Evolutionary conservation across 2,888 invertebrate genomes (phyloP).

Genomic region (Callyntrura guangdongensis): DNA sequence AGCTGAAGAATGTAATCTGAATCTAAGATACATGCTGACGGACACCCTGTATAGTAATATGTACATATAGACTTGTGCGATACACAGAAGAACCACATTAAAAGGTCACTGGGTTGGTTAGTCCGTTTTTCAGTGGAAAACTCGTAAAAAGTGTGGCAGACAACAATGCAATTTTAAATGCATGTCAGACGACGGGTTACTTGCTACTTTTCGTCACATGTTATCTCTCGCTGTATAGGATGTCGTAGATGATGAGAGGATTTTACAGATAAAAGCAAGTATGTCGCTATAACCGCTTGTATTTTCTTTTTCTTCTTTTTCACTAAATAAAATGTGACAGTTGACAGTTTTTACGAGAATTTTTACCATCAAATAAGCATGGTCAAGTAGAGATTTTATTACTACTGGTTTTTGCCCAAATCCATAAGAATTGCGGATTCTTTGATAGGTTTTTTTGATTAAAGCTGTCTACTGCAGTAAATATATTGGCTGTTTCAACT

Average conservation of each 20-base stretch:
- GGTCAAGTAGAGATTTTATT: background rate
- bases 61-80: no score
- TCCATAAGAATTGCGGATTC: no score
- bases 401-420: background rate
- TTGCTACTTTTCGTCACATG: no score
- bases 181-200: background rate
- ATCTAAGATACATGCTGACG: no score
- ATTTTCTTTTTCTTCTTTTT: background rate
- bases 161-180: background rate
- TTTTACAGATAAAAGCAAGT: background rate
- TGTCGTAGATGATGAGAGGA: background rate
- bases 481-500: no score
- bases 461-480: no score
- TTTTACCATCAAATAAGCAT: no score
- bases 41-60: no score
- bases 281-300: background rate
- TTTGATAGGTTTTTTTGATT: no score
- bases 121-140: background rate
- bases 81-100: background rate
- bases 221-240: no score
- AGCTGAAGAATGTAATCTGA: no score
- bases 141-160: background rate
- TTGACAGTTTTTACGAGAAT: slow-evolving; percentile 18
- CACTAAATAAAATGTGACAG: background rate
- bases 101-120: slow-evolving; percentile 15